Evolutionary conservation across 2,888 invertebrate genomes (phyloP).

Genomic region (Alviniconcha strummeri): DNA sequence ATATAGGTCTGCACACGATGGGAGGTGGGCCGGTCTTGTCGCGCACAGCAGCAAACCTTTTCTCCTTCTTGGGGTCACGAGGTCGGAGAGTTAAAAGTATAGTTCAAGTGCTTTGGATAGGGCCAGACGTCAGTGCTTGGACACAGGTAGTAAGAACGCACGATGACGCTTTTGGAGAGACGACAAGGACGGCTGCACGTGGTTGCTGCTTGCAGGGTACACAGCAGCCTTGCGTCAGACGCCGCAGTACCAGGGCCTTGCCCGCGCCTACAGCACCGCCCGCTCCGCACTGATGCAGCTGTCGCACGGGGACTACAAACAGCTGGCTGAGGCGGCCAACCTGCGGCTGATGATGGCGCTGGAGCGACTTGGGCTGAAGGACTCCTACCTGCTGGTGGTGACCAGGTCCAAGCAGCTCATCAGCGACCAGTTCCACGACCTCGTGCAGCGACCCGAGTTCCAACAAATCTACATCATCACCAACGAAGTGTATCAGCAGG

Average conservation of each 20-base stretch:
- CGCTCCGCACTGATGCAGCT: neutral
- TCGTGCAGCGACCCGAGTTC: constrained; percentile 51
- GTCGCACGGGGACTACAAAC: neutral
- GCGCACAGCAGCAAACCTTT: too few species aligned
- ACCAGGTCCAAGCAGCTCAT: constrained; percentile 43
- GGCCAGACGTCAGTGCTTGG: too few species aligned
- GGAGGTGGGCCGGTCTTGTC: too few species aligned
- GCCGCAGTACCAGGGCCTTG: constrained; percentile 8
- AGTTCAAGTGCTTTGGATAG: too few species aligned
- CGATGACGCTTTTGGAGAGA: too few species aligned
- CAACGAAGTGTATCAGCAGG: constrained; percentile 58
- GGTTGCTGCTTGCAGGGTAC: constrained; percentile 29
- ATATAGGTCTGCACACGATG: too few species aligned
- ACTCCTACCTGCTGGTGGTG: constrained; percentile 42
- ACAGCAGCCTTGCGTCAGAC: constrained; percentile 21
- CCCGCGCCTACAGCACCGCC: neutral
- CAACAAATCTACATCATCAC: constrained; percentile 45
- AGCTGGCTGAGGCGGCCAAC: constrained; percentile 25
- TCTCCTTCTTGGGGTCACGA: too few species aligned
- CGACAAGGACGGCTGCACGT: too few species aligned
- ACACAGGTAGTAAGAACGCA: too few species aligned
- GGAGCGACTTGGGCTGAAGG: constrained; percentile 33
- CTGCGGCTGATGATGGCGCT: constrained; percentile 36
- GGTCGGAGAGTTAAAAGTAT: too few species aligned
- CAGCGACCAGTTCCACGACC: constrained; percentile 49